Percentiles rank a stretch among this genome's conserved stretches.
phyloP scores from a whole-genome alignment of 2,888 invertebrate genomes.

The Thera obeliscata region DNA sequence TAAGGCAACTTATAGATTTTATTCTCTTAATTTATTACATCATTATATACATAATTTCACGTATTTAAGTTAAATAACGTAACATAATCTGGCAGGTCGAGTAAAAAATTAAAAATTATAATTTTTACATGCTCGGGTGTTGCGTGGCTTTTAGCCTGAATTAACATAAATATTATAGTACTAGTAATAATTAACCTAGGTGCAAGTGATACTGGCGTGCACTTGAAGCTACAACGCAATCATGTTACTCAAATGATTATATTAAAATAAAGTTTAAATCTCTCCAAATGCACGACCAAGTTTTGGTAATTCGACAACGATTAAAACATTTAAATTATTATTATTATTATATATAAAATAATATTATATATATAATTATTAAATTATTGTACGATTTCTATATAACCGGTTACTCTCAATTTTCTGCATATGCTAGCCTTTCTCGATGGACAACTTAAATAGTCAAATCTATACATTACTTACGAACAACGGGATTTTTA shows the following conservation, averaged over 20 bases:
- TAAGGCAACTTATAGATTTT: slow-evolving; percentile 81
- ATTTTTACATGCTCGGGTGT: slow-evolving; percentile 36
- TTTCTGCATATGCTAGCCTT: slow-evolving; percentile 43
- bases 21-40: slow-evolving; percentile 81
- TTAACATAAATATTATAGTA: slow-evolving; percentile 56
- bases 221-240: slow-evolving; percentile 40
- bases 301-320: slow-evolving; percentile 78
- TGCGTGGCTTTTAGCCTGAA: slow-evolving; percentile 59
- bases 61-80: slow-evolving; percentile 73
- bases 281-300: slow-evolving; percentile 54
- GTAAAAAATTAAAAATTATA: slow-evolving; percentile 58
- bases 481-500: background rate
- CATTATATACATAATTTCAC: slow-evolving; percentile 83
- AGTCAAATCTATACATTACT: slow-evolving; percentile 56
- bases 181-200: slow-evolving; percentile 57
- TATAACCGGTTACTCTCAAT: slow-evolving; percentile 50
- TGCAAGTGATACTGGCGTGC: slow-evolving; percentile 55
- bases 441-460: slow-evolving; percentile 46
- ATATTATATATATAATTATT: slow-evolving; percentile 1
- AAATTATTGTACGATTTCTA: slow-evolving; percentile 52
- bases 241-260: slow-evolving; percentile 7
- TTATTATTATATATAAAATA: no score
- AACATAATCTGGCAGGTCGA: slow-evolving; percentile 76
- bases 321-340: slow-evolving; percentile 50
- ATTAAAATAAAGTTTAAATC: slow-evolving; percentile 23